Evolutionary conservation across 2,888 invertebrate species (phyloP).

Genomic region (Caenorhabditis uteleia): DNA sequence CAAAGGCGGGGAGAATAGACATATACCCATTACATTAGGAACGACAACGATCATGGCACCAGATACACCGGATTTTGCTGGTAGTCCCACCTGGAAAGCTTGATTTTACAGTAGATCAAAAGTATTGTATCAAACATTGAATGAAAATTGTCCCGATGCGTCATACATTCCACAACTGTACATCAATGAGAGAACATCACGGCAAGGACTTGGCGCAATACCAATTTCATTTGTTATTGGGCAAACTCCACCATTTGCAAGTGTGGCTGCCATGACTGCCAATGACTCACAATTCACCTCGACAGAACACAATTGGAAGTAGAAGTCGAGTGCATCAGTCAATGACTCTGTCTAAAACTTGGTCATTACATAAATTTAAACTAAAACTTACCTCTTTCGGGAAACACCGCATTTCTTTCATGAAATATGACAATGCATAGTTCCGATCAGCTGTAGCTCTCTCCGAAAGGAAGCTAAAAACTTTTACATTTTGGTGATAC

Average conservation of each 20-base stretch:
- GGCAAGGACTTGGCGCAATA: slow-evolving; percentile 80
- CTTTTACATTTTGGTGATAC: no score
- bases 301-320: slow-evolving; percentile 86
- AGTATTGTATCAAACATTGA: slow-evolving; percentile 76
- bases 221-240: slow-evolving; percentile 64
- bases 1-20: slow-evolving; percentile 89
- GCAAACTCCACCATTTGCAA: slow-evolving; percentile 82
- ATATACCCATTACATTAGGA: slow-evolving; percentile 94
- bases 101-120: not conserved
- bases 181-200: slow-evolving; percentile 94
- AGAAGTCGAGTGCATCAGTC: slow-evolving; percentile 72
- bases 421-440: slow-evolving; percentile 93
- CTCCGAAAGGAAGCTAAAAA: slow-evolving; percentile 85
- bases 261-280: slow-evolving; percentile 90
- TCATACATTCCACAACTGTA: slow-evolving; percentile 84
- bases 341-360: slow-evolving; percentile 35
- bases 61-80: slow-evolving; percentile 77
- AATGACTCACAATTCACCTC: slow-evolving; percentile 91
- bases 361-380: slow-evolving; percentile 86
- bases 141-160: slow-evolving; percentile 76
- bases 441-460: slow-evolving; percentile 91
- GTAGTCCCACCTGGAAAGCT: slow-evolving; percentile 72
- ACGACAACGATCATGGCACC: slow-evolving; percentile 91
- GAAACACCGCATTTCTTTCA: slow-evolving; percentile 85
- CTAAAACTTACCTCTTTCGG: slow-evolving; percentile 46